Evolutionary conservation across 2,797 vertebrate genomes (phyloP), one percentile per base, ranked within the genome.

Genomic region (Amazonetta brasiliensis): DNA sequence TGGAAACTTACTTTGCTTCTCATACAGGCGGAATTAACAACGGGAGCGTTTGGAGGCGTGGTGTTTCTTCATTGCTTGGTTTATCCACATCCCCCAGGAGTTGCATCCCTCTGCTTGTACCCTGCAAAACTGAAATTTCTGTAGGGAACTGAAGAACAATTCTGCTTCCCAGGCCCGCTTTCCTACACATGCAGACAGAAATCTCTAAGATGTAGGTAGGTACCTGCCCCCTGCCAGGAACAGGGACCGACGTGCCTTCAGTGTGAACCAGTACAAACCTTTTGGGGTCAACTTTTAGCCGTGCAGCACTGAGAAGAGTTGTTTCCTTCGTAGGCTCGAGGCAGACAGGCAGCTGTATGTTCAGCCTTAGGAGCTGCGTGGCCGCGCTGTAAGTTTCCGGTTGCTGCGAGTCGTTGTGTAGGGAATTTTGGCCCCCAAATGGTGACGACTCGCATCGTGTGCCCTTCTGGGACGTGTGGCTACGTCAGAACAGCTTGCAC

Each of bases 1-100:
- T 73, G 63, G 68, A 82, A 90, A 64, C 37, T 68, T 73, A 39
- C 50, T 73, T 84, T 90, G 59, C 88, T 93, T 90, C 68, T 90
- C 41, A 18, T 35, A 46, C 71, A 87, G 72, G 35, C 59, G 73
- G 2, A 73, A 67, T 79, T 88, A 92, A 81, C 94, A 83, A 9
- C 0, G 11, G 62, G 56, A 59, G 23, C 0, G 0, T 69, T 76
- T 46, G 62, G 85, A 84, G 55, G 58, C 58, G 9, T 37, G 37
- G 46, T 87, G 30, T 60, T 84, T 74, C 84, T 77, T 74, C 12
- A 12, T 71, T 50, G 54, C 90, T 89, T 43, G 87, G 39, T 88
- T 93, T 84, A 85, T 46, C 48, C 35, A 41, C 33, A 63, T 56
- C 46, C 44, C 3, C 3, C 62, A 83, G 90, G 78, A 91, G 25